These are phyloP conservation scores for Buphagus erythrorhynchus DNA, from an alignment of 2,797 vertebrate genomes.

Conservation along the genomic window DNA sequence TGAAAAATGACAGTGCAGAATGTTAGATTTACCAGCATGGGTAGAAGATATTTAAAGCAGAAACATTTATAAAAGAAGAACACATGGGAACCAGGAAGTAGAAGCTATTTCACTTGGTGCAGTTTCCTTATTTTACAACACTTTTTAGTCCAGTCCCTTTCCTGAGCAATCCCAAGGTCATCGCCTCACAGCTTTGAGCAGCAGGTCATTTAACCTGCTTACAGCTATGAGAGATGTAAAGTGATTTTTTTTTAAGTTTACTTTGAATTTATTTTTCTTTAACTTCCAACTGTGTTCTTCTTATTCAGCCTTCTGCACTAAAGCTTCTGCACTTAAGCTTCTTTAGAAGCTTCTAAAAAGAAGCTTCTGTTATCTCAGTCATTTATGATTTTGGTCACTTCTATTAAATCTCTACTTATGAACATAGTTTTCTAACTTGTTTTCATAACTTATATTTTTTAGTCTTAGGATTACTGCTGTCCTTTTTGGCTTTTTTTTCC, in stretches of 20 bases:
- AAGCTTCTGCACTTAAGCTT: too few relatives aligned
- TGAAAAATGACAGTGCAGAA: not conserved
- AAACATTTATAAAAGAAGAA: not conserved
- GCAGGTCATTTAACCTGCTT: slow-evolving; percentile 1
- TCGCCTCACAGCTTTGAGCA: not conserved
- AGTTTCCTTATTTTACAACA: not conserved
- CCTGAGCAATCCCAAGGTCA: not conserved
- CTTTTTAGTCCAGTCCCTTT: not conserved
- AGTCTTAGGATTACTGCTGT: not conserved
- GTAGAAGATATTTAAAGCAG: slow-evolving; percentile 19
- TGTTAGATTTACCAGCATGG: not conserved
- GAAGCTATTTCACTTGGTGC: not conserved
- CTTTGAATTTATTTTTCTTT: slow-evolving; percentile 16
- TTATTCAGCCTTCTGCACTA: slow-evolving; percentile 7
- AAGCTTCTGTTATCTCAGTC: slow-evolving; percentile 16
- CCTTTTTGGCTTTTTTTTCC: not conserved
- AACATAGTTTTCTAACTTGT: not conserved
- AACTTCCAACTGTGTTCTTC: not conserved
- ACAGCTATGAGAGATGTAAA: not conserved
- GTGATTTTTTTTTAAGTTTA: not conserved
- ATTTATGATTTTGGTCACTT: slow-evolving; percentile 28
- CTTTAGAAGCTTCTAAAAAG: too few relatives aligned
- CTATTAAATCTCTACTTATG: not conserved
- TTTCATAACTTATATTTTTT: not conserved
- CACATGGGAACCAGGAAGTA: not conserved